Conservation (phyloP, 2,113 vertebrate genomes). For the Oophaga pumilio region DNA sequence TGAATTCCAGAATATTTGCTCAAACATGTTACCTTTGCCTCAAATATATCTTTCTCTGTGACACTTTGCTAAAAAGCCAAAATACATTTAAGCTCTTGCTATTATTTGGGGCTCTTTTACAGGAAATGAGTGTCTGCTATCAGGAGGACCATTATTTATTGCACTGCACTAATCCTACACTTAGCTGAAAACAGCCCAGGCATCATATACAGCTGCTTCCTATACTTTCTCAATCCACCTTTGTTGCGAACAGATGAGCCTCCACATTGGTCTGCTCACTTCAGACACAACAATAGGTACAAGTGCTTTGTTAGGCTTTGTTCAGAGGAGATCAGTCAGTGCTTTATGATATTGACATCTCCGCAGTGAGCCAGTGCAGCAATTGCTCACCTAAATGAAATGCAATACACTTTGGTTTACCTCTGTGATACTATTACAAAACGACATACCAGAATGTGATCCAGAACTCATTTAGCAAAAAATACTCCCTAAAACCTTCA, state of each 20-base stretch:
- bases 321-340: constrained; percentile 40
- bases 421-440: constrained; percentile 24
- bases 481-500: not conserved
- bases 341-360: constrained; percentile 50
- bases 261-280: constrained; percentile 34
- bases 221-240: constrained; percentile 42
- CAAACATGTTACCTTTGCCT: not conserved
- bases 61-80: constrained; percentile 37
- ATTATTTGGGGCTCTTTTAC: constrained; percentile 56
- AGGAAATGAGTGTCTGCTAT: constrained; percentile 56
- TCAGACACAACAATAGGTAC: constrained; percentile 38
- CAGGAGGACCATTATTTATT: constrained; percentile 46
- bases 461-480: constrained; percentile 8
- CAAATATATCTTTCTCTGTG: constrained; percentile 38
- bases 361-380: constrained; percentile 1
- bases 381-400: constrained; percentile 46
- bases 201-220: constrained; percentile 30
- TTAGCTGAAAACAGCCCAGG: constrained; percentile 39
- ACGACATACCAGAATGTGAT: constrained; percentile 12
- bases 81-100: constrained; percentile 58
- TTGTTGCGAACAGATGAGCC: constrained; percentile 53
- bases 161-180: constrained; percentile 27
- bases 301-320: constrained; percentile 36
- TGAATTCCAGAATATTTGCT: not conserved
- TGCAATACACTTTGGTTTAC: constrained; percentile 24